Evolutionary conservation across 2,888 invertebrate species (phyloP), one percentile per base, ranked within the genome.

Genomic region (Morpho helenor): DNA sequence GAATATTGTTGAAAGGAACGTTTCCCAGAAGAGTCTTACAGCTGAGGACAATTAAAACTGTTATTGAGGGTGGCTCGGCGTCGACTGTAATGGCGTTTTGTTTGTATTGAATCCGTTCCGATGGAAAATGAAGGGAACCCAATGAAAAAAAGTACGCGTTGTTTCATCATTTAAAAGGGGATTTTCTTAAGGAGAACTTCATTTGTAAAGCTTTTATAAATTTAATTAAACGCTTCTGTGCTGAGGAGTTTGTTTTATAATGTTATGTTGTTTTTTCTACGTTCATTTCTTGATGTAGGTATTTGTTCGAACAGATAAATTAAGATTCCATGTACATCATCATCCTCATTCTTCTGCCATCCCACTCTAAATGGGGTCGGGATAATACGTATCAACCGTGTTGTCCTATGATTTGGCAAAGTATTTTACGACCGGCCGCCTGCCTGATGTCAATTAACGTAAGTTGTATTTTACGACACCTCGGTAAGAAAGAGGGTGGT

Each of bases 31-130:
- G 77, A 82, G 77, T 75, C 72, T 76, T 75, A 73, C 68, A 76
- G 79, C 76, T 74, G 79, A 80, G 74, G 79, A 84, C 87, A 86
- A 86, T 90, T 87, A 87, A 84, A 88, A 84, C 77, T 68, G 80
- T 84, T 84, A 79, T 83, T 80, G 74, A 75, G 75, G 75, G 75
- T 69, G 75, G 72, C 74, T 76, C 74, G 74, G 68, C 74, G 66
- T 73, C 68, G 63, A 61, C 64, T 73, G 75, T 79, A 80, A 85
- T 79, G 77, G 75, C 74, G 71, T 72, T 75, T 74, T 80, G 82
- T 80, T 83, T 79, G 79, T 79, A 82, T 83, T 81, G 80, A 83
- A 82, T 76, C 75, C 74, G 72, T 76, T 75, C 67, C 74, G 76
- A 79, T 81, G 74, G 75, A 80, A 80, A 84, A 80, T 77, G 76